These are phyloP conservation scores for Spheniscus mendiculus DNA, from an alignment of 2,113 vertebrate genomes.

Conservation along the genomic window DNA sequence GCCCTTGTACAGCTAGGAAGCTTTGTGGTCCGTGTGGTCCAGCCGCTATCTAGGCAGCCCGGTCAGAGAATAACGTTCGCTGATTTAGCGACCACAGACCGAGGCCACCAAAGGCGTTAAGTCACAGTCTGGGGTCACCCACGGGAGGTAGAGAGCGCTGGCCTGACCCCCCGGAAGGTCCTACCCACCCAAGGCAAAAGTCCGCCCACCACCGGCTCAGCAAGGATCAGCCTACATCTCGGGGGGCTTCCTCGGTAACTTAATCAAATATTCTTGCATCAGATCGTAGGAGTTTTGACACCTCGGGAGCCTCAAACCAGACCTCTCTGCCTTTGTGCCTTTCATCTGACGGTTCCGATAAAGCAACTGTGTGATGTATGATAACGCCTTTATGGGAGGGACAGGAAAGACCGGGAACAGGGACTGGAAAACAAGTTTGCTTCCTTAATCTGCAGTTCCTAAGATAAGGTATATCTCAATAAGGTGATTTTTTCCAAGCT, in stretches of 20 bases:
- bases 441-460: background rate
- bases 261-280: background rate
- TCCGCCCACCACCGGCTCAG: background rate
- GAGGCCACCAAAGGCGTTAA: background rate
- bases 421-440: constrained; percentile 1
- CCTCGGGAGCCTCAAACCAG: background rate
- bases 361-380: background rate
- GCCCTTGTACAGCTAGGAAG: background rate
- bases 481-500: background rate
- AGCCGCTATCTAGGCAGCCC: background rate
- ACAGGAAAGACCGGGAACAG: background rate
- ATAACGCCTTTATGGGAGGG: background rate
- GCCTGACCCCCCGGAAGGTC: background rate
- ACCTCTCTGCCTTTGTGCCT: background rate
- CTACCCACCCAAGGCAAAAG: background rate
- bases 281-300: fast-evolving
- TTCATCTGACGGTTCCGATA: background rate
- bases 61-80: background rate
- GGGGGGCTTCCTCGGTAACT: background rate
- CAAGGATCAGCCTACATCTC: background rate
- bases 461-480: background rate
- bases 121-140: background rate
- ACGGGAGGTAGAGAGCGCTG: background rate
- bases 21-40: background rate
- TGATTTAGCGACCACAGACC: background rate